A percentile compares a stretch with the other conserved stretches of the same genome.
phyloP scores from a whole-genome alignment of 2,888 invertebrate species.

The Mactromeris polynyma region DNA sequence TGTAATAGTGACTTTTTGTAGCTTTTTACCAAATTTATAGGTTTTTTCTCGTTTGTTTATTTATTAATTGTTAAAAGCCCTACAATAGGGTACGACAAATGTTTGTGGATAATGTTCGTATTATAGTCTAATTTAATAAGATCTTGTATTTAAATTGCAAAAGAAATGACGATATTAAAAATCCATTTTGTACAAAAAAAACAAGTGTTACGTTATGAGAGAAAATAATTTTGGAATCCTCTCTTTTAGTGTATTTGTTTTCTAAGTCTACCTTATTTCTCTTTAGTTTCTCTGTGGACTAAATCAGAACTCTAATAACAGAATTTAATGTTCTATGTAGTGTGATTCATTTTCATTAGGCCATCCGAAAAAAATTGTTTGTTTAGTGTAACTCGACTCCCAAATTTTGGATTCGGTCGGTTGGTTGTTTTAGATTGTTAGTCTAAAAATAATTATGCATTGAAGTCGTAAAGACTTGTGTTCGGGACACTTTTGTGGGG shows the following conservation, averaged over 20 bases:
- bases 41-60: slow-evolving; percentile 58
- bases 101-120: slow-evolving; percentile 43
- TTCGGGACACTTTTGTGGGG: too few relatives aligned
- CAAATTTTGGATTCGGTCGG: background rate
- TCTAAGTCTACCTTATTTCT: background rate
- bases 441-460: too few relatives aligned
- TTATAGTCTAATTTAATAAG: slow-evolving; percentile 48
- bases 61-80: slow-evolving; percentile 58
- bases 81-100: slow-evolving; percentile 6
- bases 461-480: too few relatives aligned
- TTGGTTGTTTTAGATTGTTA: too few relatives aligned
- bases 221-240: background rate
- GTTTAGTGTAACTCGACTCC: background rate
- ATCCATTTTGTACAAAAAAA: slow-evolving; percentile 68
- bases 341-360: background rate
- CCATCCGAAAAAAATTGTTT: background rate
- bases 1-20: slow-evolving; percentile 48
- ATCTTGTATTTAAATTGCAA: slow-evolving; percentile 71
- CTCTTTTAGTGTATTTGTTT: background rate
- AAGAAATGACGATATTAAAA: slow-evolving; percentile 69
- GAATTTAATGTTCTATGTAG: background rate
- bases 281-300: background rate
- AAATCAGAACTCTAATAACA: background rate
- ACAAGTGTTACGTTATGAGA: background rate
- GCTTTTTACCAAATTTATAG: slow-evolving; percentile 56